Conservation (phyloP, 2,888 invertebrate genomes). For the Brachyopa scutellaris region DNA sequence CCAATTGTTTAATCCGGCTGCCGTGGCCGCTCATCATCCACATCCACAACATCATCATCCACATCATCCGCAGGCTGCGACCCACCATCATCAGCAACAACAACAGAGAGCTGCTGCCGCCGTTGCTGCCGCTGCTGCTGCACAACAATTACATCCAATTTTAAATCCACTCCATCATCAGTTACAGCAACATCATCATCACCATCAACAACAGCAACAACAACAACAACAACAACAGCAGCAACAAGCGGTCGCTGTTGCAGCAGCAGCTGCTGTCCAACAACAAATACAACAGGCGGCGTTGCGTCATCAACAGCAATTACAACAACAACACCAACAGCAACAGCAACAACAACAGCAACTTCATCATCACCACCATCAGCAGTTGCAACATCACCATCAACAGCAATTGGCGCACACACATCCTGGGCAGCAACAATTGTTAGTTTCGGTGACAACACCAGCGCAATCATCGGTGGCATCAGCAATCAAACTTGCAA, state of each 20-base stretch:
- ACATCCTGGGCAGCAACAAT: slow-evolving; percentile 63
- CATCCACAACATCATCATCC: slow-evolving; percentile 77
- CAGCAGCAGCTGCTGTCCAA: slow-evolving; percentile 69
- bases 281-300: slow-evolving; percentile 76
- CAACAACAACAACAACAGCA: slow-evolving; percentile 77
- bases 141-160: slow-evolving; percentile 81
- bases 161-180: slow-evolving; percentile 78
- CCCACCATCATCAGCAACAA: slow-evolving; percentile 73
- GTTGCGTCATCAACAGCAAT: slow-evolving; percentile 75
- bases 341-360: slow-evolving; percentile 71
- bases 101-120: slow-evolving; percentile 74
- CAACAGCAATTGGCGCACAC: slow-evolving; percentile 30
- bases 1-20: slow-evolving; percentile 76
- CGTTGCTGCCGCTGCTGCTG: slow-evolving; percentile 78
- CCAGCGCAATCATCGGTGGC: slow-evolving; percentile 63
- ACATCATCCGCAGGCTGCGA: slow-evolving; percentile 74
- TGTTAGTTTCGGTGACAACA: slow-evolving; percentile 73
- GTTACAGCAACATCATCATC: slow-evolving; percentile 76
- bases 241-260: slow-evolving; percentile 75
- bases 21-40: slow-evolving; percentile 70
- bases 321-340: slow-evolving; percentile 74
- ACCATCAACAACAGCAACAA: slow-evolving; percentile 73
- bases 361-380: slow-evolving; percentile 68
- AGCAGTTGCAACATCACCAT: slow-evolving; percentile 71
- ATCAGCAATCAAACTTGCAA: slow-evolving; percentile 70